Conservation (phyloP, 2,888 invertebrate genomes). For the Papilio gigon region DNA sequence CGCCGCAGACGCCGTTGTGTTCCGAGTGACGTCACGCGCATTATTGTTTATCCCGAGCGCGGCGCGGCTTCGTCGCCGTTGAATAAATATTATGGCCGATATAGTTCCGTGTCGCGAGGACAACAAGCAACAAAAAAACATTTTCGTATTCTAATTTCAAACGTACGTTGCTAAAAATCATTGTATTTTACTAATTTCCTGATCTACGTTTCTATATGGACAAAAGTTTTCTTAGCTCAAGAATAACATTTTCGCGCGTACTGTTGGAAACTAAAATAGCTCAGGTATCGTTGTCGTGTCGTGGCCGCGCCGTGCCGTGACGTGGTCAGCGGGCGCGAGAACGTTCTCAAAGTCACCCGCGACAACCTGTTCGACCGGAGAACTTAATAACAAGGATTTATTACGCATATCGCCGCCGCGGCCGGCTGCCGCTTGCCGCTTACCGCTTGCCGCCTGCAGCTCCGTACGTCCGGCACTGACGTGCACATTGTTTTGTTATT, state of each 20-base stretch:
- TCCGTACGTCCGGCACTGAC: slow-evolving; percentile 3
- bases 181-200: too few relatives aligned
- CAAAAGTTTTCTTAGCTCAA: too few relatives aligned
- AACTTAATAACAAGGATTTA: slow-evolving; percentile 39
- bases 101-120: background rate
- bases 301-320: slow-evolving; percentile 2
- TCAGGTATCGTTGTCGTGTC: slow-evolving; percentile 12
- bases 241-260: background rate
- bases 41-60: slow-evolving; percentile 3
- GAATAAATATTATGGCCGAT: slow-evolving; percentile 12
- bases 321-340: slow-evolving; percentile 11
- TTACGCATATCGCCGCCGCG: slow-evolving; percentile 25
- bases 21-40: slow-evolving; percentile 4
- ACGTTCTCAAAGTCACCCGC: slow-evolving; percentile 37
- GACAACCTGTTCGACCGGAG: slow-evolving; percentile 38
- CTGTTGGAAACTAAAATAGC: background rate
- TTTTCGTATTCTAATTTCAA: too few relatives aligned
- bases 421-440: slow-evolving; percentile 1
- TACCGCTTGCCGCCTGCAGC: slow-evolving; percentile 4
- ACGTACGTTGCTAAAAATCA: too few relatives aligned
- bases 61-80: background rate
- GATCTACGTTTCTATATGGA: too few relatives aligned
- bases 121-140: too few relatives aligned
- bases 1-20: background rate
- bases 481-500: background rate